Conservation (phyloP, 2,113 vertebrate genomes). For the Cyanoderma ruficeps region DNA sequence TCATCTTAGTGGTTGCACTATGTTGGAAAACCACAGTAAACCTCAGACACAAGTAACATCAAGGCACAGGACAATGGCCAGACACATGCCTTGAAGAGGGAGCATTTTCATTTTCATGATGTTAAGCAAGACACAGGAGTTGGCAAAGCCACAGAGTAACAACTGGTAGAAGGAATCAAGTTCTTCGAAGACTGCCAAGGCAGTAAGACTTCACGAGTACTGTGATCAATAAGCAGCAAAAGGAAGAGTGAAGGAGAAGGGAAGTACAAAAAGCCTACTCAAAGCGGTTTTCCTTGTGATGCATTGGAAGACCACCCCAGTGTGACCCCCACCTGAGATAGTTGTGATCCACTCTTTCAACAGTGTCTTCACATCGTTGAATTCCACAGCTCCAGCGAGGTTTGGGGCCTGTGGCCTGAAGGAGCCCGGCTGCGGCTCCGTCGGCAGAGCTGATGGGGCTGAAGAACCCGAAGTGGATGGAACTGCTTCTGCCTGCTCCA, state of each 20-base stretch:
- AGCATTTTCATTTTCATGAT: neutral
- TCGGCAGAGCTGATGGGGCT: conserved; percentile 47
- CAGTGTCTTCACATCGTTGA: conserved; percentile 88
- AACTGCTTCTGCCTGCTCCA: conserved; percentile 76
- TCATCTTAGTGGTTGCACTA: neutral
- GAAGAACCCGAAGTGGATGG: conserved; percentile 74
- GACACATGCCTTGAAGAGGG: neutral
- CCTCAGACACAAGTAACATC: neutral
- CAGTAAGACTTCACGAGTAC: neutral
- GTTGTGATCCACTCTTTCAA: conserved; percentile 96
- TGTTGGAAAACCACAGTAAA: neutral
- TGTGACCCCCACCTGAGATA: conserved; percentile 76
- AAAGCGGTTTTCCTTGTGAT: neutral
- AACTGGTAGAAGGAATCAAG: neutral
- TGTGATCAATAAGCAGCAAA: neutral
- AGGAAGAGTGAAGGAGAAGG: neutral
- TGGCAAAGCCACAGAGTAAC: neutral
- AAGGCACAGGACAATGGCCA: neutral
- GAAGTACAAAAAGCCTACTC: neutral
- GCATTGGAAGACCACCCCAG: neutral
- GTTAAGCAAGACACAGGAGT: neutral
- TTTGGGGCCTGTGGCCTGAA: conserved; percentile 79
- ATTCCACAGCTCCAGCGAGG: conserved; percentile 90
- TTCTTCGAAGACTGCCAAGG: neutral
- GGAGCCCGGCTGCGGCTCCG: neutral